Base-by-base conservation (phyloP, 2,888 invertebrate species). In the Mythimna lalbum region DNA sequence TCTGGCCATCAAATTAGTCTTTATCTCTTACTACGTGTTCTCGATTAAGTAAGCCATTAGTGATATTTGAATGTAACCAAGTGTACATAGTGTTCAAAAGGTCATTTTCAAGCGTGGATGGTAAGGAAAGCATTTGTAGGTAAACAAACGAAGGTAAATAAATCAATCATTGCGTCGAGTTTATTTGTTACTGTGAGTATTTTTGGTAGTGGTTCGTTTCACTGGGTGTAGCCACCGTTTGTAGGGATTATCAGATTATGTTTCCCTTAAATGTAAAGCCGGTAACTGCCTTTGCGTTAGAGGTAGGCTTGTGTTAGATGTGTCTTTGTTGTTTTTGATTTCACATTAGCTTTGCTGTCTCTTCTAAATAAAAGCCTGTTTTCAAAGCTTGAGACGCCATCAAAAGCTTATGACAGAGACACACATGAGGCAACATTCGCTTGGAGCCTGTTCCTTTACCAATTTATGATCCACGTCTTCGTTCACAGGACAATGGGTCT, bases 1-100 rank as follows among this genome's bases (percentile, higher is more conserved):
- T 87, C 80, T 84, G 84, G 82, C 77, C 85, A 85, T 88, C 87
- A 89, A 91, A 93, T 93, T 93, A 91, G 89, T 87, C 80, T 82
- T 72, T 66, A 68, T 71, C 78, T 67, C 74, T 12, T 78, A 81
- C 86, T 77, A 82, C 59, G 80, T 63, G 71, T 75, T 87, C 78
- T 83, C 83, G 81, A 76, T 80, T 77, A 33, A 39, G 27, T 19
- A 36, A 62, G 43, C 60, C 63, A 70, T 78, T 77, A 82, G 59
- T 27, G 59, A 67, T 59, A 67, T 62, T 72, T 66, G 19, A 61
- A 50, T 65, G 36, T 53, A 69, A 52, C 23, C 31, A 10, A 64
- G 56, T 67, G 31, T 61, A 60, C 47, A 23, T 27, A 52, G n/a
- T 64, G 61, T 72, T 69, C 50, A 76, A 55, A 65, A 53, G 50